Evolutionary conservation across 1,140 invertebrate species (phyloP).

Genomic region (Drosophila ohnishii): DNA sequence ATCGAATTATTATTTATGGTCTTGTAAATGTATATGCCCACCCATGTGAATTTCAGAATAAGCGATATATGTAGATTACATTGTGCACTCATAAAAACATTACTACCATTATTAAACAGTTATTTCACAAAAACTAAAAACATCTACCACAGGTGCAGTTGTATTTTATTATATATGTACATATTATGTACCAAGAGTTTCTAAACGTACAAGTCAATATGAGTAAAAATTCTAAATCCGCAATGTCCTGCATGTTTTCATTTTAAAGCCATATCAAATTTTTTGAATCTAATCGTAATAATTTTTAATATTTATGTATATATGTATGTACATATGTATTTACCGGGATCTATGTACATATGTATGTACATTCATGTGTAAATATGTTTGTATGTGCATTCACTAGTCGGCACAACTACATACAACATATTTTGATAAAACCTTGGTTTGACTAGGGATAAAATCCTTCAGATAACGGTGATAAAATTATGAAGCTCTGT

Average conservation of each 20-base stretch:
- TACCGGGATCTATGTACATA: too few relatives aligned
- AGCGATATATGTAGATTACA: not conserved
- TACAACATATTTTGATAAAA: too few relatives aligned
- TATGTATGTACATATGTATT: too few relatives aligned
- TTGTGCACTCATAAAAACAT: not conserved
- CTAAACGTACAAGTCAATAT: not conserved
- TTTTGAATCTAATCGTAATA: too few relatives aligned
- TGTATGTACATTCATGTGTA: too few relatives aligned
- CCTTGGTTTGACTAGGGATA: too few relatives aligned
- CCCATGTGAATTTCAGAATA: conserved; percentile 4
- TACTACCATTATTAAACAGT: not conserved
- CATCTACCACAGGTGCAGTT: conserved; percentile 9
- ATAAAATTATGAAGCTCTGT: too few relatives aligned
- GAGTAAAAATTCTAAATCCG: not conserved
- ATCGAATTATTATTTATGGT: not conserved
- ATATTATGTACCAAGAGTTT: not conserved
- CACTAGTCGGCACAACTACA: too few relatives aligned
- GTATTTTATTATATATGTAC: not conserved
- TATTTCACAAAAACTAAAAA: not conserved
- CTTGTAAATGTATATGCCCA: not conserved
- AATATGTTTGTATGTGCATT: too few relatives aligned
- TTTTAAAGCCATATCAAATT: too few relatives aligned
- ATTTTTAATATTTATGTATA: too few relatives aligned
- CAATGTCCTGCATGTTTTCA: not conserved
- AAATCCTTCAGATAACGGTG: too few relatives aligned